Evolutionary conservation across 2,113 vertebrate species (phyloP), one percentile per base, ranked within the genome.

Genomic region (Pelecanus crispus): DNA sequence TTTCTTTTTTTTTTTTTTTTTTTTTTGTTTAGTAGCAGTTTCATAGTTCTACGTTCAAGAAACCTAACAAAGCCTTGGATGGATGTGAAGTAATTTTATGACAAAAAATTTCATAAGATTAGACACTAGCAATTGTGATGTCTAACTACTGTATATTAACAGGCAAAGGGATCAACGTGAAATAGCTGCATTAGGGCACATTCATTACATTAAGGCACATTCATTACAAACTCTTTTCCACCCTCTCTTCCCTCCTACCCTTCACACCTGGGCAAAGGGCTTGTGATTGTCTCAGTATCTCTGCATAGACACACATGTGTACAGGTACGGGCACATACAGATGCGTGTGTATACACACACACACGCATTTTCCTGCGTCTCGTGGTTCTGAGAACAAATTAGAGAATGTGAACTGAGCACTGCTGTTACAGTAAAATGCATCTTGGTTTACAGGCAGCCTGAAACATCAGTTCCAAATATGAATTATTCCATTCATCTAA

Each of bases 1-100:
- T 77, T 55, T 40, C 2, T 0, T 18, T 40, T 32, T 8, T 32
- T 8, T 45, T 10, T 18, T 0, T 18, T 40, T 32, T 8, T 32
- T 8, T 45, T 10, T 18, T 72, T 47, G 3, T 38, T 78, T 85
- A 70, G 66, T 26, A 78, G 3, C 5, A 18, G 4, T 65, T 90
- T 70, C 31, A 44, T 34, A 36, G 17, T 36, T 71, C 21, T 55
- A 1, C 0, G 0, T 45, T 85, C 22, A 74, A 70, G 36, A 78
- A 84, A 73, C 16, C 4, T 32, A 26, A 24, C 4, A 78, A 26
- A 78, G 6, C 11, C 4, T 70, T 58, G 15, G 21, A 66, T 4
- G 1, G 4, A 74, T n/a, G 14, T 42, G 50, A 94, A 67, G 5
- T 3, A 49, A 63, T 45, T 95, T 82, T n/a, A 71, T 47, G 21